These are phyloP conservation scores for Phalloptychus januarius DNA, from an alignment of 2,797 vertebrate species.

Conservation along the genomic window DNA sequence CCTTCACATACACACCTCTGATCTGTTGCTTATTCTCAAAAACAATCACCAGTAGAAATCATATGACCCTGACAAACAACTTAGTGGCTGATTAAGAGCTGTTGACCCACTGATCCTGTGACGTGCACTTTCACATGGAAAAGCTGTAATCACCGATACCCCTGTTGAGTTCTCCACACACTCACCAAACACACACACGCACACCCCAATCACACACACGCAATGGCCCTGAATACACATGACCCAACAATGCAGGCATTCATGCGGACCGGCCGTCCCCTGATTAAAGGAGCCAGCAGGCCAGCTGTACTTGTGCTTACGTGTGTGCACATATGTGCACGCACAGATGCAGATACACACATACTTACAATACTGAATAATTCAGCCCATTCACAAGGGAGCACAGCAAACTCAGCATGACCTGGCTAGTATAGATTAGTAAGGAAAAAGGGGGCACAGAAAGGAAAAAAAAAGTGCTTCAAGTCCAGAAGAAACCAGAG, in stretches of 20 bases:
- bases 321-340: constrained; percentile 37
- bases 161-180: constrained; percentile 54
- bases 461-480: constrained; percentile 35
- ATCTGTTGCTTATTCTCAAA: constrained; percentile 18
- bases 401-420: constrained; percentile 79
- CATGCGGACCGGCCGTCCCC: constrained; percentile 90
- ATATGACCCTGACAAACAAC: constrained; percentile 61
- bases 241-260: constrained; percentile 98
- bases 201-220: constrained; percentile 84
- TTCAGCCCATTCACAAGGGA: constrained; percentile 74
- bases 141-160: constrained; percentile 64
- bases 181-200: constrained; percentile 57
- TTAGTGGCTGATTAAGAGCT: constrained; percentile 57
- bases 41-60: constrained; percentile 48
- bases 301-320: constrained; percentile 95
- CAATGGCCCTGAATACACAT: constrained; percentile 89
- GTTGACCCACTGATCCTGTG: constrained; percentile 75
- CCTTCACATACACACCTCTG: constrained; percentile 19
- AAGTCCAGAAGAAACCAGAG: constrained; percentile 33
- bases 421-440: constrained; percentile 78
- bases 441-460: constrained; percentile 35
- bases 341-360: constrained; percentile 37
- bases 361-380: constrained; percentile 71
- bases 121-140: constrained; percentile 58
- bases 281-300: constrained; percentile 95